Evolutionary conservation across 2,888 invertebrate genomes (phyloP).

Genomic region (Aporophyla lueneburgensis): DNA sequence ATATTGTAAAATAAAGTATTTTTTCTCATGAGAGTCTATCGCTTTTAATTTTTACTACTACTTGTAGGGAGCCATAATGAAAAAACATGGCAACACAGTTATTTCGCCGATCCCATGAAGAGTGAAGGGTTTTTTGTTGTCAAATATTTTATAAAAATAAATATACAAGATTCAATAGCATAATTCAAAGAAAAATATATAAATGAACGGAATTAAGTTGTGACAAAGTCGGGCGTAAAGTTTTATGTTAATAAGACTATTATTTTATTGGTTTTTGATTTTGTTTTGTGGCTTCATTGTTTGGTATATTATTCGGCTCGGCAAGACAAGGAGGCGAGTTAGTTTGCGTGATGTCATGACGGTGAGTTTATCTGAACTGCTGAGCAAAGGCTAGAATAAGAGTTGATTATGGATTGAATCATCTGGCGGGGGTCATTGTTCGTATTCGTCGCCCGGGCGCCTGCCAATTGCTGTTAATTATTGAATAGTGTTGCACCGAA

Average conservation of each 20-base stretch:
- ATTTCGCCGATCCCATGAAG: constrained; percentile 46
- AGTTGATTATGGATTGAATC: constrained; percentile 57
- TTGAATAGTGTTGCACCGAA: constrained; percentile 71
- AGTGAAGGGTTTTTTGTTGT: constrained; percentile 71
- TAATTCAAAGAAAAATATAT: constrained; percentile 25
- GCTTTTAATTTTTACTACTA: not conserved
- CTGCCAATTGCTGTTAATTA: constrained; percentile 81
- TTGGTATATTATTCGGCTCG: constrained; percentile 54
- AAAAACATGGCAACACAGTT: constrained; percentile 49
- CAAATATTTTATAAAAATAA: constrained; percentile 64
- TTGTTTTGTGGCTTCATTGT: constrained; percentile 70
- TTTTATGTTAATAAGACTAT: constrained; percentile 43
- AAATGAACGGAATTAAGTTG: constrained; percentile 5
- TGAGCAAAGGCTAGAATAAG: constrained; percentile 21
- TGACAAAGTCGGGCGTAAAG: constrained; percentile 27
- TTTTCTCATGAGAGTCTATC: too few relatives aligned
- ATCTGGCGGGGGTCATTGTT: constrained; percentile 79
- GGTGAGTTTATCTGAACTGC: constrained; percentile 77
- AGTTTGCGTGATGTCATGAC: constrained; percentile 79
- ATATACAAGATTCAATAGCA: constrained; percentile 38
- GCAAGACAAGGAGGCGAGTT: constrained; percentile 68
- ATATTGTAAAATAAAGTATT: not conserved
- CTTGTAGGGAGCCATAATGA: not conserved
- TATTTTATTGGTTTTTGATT: constrained; percentile 40
- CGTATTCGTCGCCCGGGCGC: constrained; percentile 72